These are phyloP conservation scores for Sebastes diaconus DNA, from an alignment of 2,797 vertebrate species.

Conservation along the genomic window DNA sequence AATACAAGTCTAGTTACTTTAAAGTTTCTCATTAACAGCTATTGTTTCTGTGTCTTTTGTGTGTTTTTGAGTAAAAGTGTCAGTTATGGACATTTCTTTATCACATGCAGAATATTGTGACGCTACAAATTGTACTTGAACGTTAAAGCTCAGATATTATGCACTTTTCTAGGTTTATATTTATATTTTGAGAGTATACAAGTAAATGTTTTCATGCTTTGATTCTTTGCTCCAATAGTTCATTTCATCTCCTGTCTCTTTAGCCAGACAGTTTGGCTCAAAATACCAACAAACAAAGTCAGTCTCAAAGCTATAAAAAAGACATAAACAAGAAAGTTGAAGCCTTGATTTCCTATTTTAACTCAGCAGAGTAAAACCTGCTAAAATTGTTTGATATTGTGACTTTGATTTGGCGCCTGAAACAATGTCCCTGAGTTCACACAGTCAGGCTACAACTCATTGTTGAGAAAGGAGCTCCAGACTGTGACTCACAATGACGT, in stretches of 20 bases:
- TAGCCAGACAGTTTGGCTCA: not conserved
- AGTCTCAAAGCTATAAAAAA: not conserved
- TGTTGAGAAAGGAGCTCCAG: not conserved
- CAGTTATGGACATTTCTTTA: not conserved
- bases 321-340: not conserved
- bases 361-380: not conserved
- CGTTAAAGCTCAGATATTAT: not conserved
- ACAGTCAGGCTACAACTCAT: not conserved
- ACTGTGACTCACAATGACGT: not conserved
- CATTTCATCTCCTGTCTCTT: not conserved
- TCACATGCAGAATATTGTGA: not conserved
- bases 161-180: not conserved
- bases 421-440: not conserved
- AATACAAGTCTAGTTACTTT: not conserved
- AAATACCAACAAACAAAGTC: not conserved
- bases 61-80: not conserved
- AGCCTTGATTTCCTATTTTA: not conserved
- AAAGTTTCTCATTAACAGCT: not conserved
- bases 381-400: not conserved
- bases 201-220: not conserved
- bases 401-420: not conserved
- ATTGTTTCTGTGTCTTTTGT: not conserved
- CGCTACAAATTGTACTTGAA: not conserved
- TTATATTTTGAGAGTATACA: not conserved
- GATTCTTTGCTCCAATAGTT: not conserved